phyloP scores from a whole-genome alignment of 2,888 invertebrate genomes.

The Eupsilia transversa region DNA sequence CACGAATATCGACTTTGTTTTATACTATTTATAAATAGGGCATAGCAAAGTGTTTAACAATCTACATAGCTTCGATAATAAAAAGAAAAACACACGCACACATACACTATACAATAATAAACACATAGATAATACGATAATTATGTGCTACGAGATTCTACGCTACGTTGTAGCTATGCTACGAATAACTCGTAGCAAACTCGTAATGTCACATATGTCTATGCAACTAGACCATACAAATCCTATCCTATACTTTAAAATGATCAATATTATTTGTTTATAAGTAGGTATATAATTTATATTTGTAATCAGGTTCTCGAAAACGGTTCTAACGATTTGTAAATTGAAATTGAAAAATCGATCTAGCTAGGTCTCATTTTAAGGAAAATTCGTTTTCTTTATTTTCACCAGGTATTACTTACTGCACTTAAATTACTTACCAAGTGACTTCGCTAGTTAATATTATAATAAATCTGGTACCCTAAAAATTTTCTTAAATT shows the following conservation, averaged over 20 bases:
- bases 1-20: background rate
- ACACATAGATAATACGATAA: background rate
- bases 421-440: background rate
- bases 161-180: conserved; percentile 46
- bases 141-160: conserved; percentile 45
- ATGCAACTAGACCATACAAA: background rate
- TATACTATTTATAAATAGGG: background rate
- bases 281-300: no score
- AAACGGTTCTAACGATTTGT: no score
- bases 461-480: background rate
- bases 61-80: background rate
- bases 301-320: no score
- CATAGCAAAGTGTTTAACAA: background rate
- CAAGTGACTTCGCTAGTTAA: background rate
- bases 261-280: no score
- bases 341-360: no score
- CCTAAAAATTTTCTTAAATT: no score
- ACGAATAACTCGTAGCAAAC: conserved; percentile 45
- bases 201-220: background rate
- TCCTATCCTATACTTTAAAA: no score
- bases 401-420: no score
- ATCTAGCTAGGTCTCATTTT: no score
- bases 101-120: background rate
- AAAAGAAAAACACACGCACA: no score
- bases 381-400: no score